phyloP scores from a whole-genome alignment of 1,140 invertebrate species.

The Tachypleus tridentatus region DNA sequence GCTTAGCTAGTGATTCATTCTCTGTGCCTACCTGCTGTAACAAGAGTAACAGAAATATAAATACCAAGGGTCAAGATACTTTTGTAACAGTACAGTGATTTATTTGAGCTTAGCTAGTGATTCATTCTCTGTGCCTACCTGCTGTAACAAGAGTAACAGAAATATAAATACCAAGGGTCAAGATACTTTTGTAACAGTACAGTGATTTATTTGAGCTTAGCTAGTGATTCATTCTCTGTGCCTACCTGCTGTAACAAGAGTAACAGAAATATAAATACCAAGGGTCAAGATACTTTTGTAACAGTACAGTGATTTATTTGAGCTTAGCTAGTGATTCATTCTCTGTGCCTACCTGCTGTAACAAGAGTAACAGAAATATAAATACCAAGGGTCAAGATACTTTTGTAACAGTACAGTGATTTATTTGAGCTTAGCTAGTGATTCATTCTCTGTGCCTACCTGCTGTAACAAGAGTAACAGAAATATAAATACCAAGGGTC shows the following conservation, averaged over 20 bases:
- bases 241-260: slow-evolving; percentile 58
- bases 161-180: no score
- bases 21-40: slow-evolving; percentile 69
- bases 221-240: slow-evolving; percentile 75
- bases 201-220: slow-evolving; percentile 69
- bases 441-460: slow-evolving; percentile 74
- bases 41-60: no score
- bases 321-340: slow-evolving; percentile 88
- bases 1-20: slow-evolving; percentile 82
- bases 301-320: slow-evolving; percentile 34
- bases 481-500: no score
- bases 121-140: slow-evolving; percentile 76
- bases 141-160: slow-evolving; percentile 44
- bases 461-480: slow-evolving; percentile 50
- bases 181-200: no score
- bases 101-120: slow-evolving; percentile 86
- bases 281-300: no score
- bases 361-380: no score
- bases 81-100: no score
- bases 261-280: no score
- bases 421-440: slow-evolving; percentile 86
- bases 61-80: no score
- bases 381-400: no score
- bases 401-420: no score
- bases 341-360: slow-evolving; percentile 69